Evolutionary conservation across 2,113 vertebrate genomes (phyloP).

Genomic region (Thalassoma bifasciatum): DNA sequence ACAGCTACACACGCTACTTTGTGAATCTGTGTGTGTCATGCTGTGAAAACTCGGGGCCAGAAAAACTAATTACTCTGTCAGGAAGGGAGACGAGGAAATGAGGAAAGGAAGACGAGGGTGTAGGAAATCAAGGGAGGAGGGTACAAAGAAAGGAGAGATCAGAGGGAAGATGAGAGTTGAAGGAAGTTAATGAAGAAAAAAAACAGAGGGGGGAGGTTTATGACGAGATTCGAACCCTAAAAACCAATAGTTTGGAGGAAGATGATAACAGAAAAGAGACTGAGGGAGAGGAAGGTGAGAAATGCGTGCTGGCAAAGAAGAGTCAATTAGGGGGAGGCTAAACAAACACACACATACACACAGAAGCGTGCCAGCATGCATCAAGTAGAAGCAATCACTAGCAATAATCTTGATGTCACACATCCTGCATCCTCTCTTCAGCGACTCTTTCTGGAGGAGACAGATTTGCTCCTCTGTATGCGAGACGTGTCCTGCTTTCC

Average conservation of each 20-base stretch:
- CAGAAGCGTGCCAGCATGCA: too few species aligned
- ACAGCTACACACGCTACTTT: constrained; percentile 22
- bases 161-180: constrained; percentile 7
- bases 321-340: constrained; percentile 42
- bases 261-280: constrained; percentile 16
- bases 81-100: constrained; percentile 13
- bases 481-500: constrained; percentile 27
- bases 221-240: constrained; percentile 14
- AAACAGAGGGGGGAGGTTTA: not conserved
- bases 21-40: constrained; percentile 33
- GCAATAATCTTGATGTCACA: constrained; percentile 36
- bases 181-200: too few species aligned
- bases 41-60: constrained; percentile 20
- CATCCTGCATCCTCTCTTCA: constrained; percentile 5
- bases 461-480: constrained; percentile 41
- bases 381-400: constrained; percentile 9
- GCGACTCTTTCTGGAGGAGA: constrained; percentile 14
- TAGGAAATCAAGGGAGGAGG: constrained; percentile 5
- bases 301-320: constrained; percentile 32
- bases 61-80: constrained; percentile 60
- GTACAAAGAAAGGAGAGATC: constrained; percentile 14
- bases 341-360: constrained; percentile 1
- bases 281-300: constrained; percentile 2
- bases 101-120: not conserved
- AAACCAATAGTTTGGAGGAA: constrained; percentile 14